These are phyloP conservation scores for Hemibagrus guttatus DNA, from an alignment of 2,797 vertebrate genomes.

Conservation along the genomic window DNA sequence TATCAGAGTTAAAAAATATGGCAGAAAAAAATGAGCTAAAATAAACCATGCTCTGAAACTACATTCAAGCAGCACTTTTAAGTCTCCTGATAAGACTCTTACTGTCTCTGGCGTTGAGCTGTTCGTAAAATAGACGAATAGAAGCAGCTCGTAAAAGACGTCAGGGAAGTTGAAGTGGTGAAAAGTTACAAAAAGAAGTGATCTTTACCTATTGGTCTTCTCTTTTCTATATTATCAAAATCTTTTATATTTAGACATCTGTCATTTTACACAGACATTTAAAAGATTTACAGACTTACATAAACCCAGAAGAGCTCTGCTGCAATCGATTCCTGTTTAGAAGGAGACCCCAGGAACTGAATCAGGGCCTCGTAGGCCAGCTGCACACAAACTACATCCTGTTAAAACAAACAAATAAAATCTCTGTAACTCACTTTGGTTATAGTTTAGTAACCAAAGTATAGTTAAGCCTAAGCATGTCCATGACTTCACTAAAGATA, in stretches of 20 bases:
- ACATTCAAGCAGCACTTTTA: background rate
- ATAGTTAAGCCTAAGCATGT: background rate
- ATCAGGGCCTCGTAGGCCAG: background rate
- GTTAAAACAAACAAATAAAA: background rate
- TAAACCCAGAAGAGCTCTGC: too few species aligned
- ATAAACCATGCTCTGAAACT: too few species aligned
- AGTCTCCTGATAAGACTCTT: too few species aligned
- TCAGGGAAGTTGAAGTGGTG: background rate
- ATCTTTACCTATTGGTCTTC: too few species aligned
- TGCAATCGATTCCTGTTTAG: too few species aligned
- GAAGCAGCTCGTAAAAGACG: background rate
- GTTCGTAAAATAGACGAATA: background rate
- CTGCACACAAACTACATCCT: background rate
- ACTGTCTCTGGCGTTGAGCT: background rate
- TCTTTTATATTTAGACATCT: too few species aligned
- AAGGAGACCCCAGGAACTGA: too few species aligned
- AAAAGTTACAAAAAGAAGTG: background rate
- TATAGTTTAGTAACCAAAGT: background rate
- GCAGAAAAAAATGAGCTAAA: background rate
- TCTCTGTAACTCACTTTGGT: background rate
- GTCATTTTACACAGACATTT: too few species aligned
- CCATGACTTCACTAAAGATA: background rate
- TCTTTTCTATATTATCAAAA: too few species aligned
- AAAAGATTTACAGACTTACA: too few species aligned
- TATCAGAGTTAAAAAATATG: too few species aligned